These are phyloP conservation scores for Dicyrtomina minuta DNA, from an alignment of 2,888 invertebrate genomes.

Conservation along the genomic window DNA sequence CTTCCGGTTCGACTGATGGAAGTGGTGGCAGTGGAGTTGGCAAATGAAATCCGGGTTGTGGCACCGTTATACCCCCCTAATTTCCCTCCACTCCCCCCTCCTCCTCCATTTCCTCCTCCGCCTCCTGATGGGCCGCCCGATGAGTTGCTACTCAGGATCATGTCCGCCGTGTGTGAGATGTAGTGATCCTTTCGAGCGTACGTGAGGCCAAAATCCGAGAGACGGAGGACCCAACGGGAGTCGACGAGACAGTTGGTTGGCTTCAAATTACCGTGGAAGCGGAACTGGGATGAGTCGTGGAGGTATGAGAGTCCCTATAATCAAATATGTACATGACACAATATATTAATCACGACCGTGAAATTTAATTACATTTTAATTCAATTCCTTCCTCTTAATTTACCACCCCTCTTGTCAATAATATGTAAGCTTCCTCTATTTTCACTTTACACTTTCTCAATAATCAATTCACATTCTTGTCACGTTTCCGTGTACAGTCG, in stretches of 20 bases:
- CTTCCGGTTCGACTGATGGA: constrained; percentile 27
- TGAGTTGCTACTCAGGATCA: constrained; percentile 14
- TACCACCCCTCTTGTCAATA: background rate
- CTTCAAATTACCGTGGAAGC: constrained; percentile 80
- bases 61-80: background rate
- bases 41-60: constrained; percentile 22
- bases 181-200: constrained; percentile 23
- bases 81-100: background rate
- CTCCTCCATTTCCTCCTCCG: background rate
- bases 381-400: no score
- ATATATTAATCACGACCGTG: background rate
- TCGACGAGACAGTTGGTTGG: constrained; percentile 87
- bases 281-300: constrained; percentile 76
- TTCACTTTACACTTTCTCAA: background rate
- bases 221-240: constrained; percentile 84
- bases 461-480: no score
- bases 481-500: no score
- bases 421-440: background rate
- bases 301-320: constrained; percentile 77
- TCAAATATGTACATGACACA: background rate
- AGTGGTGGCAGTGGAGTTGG: constrained; percentile 4
- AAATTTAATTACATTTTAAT: background rate
- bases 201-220: constrained; percentile 73
- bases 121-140: no score
- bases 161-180: constrained; percentile 14